These are phyloP conservation scores for Pomacea canaliculata DNA, from an alignment of 2,888 invertebrate species.

Conservation along the genomic window DNA sequence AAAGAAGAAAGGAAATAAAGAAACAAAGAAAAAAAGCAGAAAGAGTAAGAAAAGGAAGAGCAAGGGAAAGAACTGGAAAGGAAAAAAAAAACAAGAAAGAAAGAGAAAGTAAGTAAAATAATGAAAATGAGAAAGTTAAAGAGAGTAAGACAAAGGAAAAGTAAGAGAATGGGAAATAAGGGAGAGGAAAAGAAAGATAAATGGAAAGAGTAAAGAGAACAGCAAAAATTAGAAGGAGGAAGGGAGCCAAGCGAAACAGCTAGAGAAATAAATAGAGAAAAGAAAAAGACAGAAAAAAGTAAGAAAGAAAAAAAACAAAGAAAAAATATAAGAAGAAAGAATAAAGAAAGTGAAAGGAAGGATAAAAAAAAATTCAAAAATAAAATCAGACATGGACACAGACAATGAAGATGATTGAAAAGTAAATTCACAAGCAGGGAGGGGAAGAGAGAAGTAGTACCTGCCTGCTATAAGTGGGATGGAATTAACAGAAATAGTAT, in stretches of 20 bases:
- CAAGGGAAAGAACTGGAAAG: not conserved
- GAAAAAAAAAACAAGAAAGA: not conserved
- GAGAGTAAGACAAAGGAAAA: not conserved
- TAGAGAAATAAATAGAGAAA: not conserved
- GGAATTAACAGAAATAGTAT: no score
- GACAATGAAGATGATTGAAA: no score
- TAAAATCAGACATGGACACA: no score
- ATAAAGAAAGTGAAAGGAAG: no score
- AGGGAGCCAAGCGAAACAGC: no score
- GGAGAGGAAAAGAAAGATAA: not conserved
- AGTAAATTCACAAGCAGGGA: no score
- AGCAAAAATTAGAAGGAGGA: no score
- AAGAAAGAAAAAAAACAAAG: not conserved
- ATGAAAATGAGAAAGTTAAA: not conserved
- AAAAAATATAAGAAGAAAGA: not conserved
- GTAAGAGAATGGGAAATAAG: not conserved
- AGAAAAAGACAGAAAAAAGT: not conserved
- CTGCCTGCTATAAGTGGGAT: no score
- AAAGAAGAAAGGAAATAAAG: not conserved
- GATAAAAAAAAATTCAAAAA: no score
- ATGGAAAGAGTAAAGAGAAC: no score
- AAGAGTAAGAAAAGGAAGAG: not conserved
- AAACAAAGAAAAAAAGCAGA: not conserved
- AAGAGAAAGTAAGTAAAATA: not conserved
- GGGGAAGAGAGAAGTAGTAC: no score